These are phyloP conservation scores for Argynnis bischoffii DNA, from an alignment of 2,888 invertebrate genomes.

Conservation along the genomic window DNA sequence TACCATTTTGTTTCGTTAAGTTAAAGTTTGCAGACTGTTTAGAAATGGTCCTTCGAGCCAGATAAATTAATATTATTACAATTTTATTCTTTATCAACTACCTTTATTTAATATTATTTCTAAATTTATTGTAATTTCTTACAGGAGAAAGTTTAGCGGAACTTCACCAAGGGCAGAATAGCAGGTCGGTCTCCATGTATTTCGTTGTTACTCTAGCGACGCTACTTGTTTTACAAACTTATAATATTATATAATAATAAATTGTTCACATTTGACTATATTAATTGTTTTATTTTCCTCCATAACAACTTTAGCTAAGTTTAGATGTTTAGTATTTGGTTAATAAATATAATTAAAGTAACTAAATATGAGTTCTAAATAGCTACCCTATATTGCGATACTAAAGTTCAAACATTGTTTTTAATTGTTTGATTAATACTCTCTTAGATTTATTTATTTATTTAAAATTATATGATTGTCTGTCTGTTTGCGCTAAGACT, in stretches of 20 bases:
- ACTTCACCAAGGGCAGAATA: slow-evolving; percentile 68
- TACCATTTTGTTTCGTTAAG: too few relatives aligned
- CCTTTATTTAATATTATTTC: background rate
- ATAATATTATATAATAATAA: slow-evolving; percentile 67
- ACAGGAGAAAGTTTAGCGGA: slow-evolving; percentile 69
- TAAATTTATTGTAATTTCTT: slow-evolving; percentile 8
- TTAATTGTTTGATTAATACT: too few relatives aligned
- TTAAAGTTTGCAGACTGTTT: background rate
- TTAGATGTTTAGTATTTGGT: background rate
- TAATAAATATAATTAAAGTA: background rate
- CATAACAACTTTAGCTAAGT: background rate
- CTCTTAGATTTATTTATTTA: too few relatives aligned
- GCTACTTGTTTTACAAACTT: slow-evolving; percentile 58
- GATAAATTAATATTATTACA: background rate
- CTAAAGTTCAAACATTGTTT: too few relatives aligned
- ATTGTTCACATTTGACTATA: slow-evolving; percentile 65
- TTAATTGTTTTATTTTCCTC: slow-evolving; percentile 23
- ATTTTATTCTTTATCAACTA: too few relatives aligned
- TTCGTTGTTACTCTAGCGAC: slow-evolving; percentile 49
- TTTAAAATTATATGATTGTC: too few relatives aligned
- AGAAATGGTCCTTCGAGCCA: slow-evolving; percentile 14
- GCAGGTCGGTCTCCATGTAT: slow-evolving; percentile 40
- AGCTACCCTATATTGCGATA: too few relatives aligned
- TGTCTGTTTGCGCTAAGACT: too few relatives aligned
- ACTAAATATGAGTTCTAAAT: too few relatives aligned